These are phyloP conservation scores for Corythoichthys haematopterus DNA, from an alignment of 2,113 vertebrate species.

Conservation along the genomic window DNA sequence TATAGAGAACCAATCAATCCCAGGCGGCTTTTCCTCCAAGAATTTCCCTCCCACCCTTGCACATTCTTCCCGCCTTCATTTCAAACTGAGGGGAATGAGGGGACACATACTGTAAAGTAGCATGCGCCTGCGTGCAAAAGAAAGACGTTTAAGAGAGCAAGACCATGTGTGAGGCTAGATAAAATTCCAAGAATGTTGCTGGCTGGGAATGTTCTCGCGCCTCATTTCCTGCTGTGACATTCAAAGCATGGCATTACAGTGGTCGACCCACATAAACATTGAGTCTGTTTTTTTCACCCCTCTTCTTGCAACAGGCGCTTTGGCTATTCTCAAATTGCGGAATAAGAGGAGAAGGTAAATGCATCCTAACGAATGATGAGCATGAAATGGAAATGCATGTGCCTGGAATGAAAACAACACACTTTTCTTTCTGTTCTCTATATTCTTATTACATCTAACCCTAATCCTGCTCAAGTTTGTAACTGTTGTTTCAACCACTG, in stretches of 20 bases:
- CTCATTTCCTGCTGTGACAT: slow-evolving; percentile 51
- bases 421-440: neutral
- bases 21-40: slow-evolving; percentile 15
- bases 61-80: slow-evolving; percentile 57
- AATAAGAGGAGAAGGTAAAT: slow-evolving; percentile 62
- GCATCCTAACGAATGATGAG: neutral
- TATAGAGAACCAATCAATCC: slow-evolving; percentile 22
- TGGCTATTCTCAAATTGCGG: slow-evolving; percentile 57
- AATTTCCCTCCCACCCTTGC: slow-evolving; percentile 24
- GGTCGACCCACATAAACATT: neutral
- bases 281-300: slow-evolving; percentile 19
- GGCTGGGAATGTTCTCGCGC: slow-evolving; percentile 10
- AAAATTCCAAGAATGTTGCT: slow-evolving; percentile 38
- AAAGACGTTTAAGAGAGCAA: neutral
- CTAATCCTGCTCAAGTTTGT: neutral
- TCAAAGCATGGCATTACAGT: slow-evolving; percentile 26
- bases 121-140: no score
- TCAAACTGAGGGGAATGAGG: slow-evolving; percentile 40
- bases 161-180: slow-evolving; percentile 21
- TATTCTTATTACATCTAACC: neutral
- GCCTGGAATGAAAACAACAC: neutral
- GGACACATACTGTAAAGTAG: neutral
- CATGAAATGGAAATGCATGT: slow-evolving; percentile 5
- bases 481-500: neutral
- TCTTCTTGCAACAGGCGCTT: slow-evolving; percentile 47